Evolutionary conservation across 2,888 invertebrate genomes (phyloP).

Genomic region (Lepidocyrtoides sp.): DNA sequence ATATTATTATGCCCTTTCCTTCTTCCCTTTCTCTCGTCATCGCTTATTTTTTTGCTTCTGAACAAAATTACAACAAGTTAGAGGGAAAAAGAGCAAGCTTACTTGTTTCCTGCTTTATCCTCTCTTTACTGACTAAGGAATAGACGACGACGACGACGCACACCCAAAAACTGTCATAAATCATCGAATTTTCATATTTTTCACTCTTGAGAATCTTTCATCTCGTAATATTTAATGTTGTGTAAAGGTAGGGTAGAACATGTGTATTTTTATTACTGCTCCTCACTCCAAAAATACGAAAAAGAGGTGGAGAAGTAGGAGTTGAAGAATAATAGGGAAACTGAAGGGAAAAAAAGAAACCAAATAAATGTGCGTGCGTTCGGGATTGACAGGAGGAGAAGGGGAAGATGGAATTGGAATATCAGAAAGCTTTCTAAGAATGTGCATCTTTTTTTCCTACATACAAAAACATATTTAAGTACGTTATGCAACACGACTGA

Average conservation of each 20-base stretch:
- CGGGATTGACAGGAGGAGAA: slow-evolving; percentile 44
- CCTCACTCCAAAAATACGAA: not conserved
- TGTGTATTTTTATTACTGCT: not conserved
- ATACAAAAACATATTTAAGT: not conserved
- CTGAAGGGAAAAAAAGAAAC: not conserved
- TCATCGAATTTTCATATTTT: slow-evolving; percentile 77
- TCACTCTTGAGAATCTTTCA: slow-evolving; percentile 68
- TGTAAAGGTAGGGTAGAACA: slow-evolving; percentile 13
- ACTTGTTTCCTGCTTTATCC: not conserved
- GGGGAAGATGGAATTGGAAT: not conserved
- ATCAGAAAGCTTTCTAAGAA: not conserved
- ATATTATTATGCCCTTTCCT: not conserved
- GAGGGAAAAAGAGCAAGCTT: not conserved
- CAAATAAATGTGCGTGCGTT: slow-evolving; percentile 38
- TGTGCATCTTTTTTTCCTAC: not conserved
- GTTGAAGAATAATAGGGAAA: not conserved
- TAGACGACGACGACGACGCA: slow-evolving; percentile 45
- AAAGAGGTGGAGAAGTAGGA: slow-evolving; percentile 30
- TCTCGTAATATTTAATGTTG: slow-evolving; percentile 62
- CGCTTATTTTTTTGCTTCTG: not conserved
- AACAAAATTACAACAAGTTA: slow-evolving; percentile 44
- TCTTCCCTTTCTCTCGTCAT: slow-evolving; percentile 22
- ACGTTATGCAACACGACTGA: too few species aligned
- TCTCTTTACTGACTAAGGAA: slow-evolving; percentile 16
- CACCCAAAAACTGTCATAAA: slow-evolving; percentile 77